phyloP scores from a whole-genome alignment of 2,888 invertebrate genomes.

The Ligdia adustata region DNA sequence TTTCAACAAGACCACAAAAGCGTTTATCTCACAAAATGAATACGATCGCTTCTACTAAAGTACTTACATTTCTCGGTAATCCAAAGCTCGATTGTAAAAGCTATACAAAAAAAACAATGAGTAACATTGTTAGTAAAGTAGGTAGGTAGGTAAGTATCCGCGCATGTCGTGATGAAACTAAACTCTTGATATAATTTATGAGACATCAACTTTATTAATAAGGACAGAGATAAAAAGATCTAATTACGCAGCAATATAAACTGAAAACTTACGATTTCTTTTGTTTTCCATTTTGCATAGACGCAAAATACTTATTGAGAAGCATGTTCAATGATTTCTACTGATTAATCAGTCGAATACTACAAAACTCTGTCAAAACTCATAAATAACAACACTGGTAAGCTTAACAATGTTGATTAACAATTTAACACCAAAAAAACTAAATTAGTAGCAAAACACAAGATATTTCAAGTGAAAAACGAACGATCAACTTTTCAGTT shows the following conservation, averaged over 20 bases:
- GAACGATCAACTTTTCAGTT: background rate
- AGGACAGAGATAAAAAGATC: no score
- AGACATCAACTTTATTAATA: no score
- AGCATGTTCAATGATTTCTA: slow-evolving; percentile 41
- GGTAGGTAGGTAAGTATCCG: slow-evolving; percentile 6
- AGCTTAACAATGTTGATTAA: no score
- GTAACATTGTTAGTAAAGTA: background rate
- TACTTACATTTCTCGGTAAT: background rate
- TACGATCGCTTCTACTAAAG: background rate
- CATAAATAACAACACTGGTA: no score
- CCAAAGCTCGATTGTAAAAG: slow-evolving; percentile 1
- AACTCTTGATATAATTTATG: no score
- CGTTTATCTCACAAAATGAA: no score
- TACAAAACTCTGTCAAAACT: background rate
- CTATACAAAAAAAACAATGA: background rate
- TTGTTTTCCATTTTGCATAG: slow-evolving; percentile 38
- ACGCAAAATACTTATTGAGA: slow-evolving; percentile 58
- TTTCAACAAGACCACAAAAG: no score
- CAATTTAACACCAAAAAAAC: background rate
- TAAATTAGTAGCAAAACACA: no score
- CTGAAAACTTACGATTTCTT: slow-evolving; percentile 45
- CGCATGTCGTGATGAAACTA: background rate
- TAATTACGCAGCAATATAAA: no score
- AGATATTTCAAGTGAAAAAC: no score
- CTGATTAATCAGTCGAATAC: no score